Evolutionary conservation across 1,140 invertebrate species (phyloP), one percentile per base, ranked within the genome.

Genomic region (Glossosoma conforme): DNA sequence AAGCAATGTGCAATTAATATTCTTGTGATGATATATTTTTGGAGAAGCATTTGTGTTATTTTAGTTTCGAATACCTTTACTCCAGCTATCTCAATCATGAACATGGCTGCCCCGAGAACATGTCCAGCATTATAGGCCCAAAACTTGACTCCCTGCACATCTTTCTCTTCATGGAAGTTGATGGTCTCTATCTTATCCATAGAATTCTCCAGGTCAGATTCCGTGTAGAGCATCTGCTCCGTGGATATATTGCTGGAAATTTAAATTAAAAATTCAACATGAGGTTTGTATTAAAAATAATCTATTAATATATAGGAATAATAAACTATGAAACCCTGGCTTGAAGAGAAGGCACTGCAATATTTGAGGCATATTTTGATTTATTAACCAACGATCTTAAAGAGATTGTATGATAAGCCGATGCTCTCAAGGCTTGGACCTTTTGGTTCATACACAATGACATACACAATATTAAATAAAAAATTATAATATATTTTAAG

Each of bases 91-190:
- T 99, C 97, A 47, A 99, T 95, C 93, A 99, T 98, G 65, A 99
- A 99, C 97, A 99, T 99, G 19, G 96, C 96, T 5, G 97, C 97
- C 0, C 97, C 97, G 0, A 99, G 72, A 0, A 99, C 97, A 72
- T 99, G 97, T 0, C 97, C 97, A 1, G 94, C 97, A 70, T 97
- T 96, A 68, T 99, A 99, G 1, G 94, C 94, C 91, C 96, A 98
- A 71, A 99, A 97, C 61, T 91, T 87, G 0, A 98, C 87, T 3
- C 97, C 97, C 62, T 92, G 87, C 0, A 98, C 87, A 64, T 99
- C 97, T 62, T 95, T 96, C 70, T 99, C 93, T 75, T 98, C 94
- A 60, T 98, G 96, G 64, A 98, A 98, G 73, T 98, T 97, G 2
- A 98, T 89, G 0, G 92, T 96, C 75, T 98, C 96, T 60, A 99